These are phyloP conservation scores for Phthorimaea operculella DNA, from an alignment of 1,140 invertebrate species.

Conservation along the genomic window DNA sequence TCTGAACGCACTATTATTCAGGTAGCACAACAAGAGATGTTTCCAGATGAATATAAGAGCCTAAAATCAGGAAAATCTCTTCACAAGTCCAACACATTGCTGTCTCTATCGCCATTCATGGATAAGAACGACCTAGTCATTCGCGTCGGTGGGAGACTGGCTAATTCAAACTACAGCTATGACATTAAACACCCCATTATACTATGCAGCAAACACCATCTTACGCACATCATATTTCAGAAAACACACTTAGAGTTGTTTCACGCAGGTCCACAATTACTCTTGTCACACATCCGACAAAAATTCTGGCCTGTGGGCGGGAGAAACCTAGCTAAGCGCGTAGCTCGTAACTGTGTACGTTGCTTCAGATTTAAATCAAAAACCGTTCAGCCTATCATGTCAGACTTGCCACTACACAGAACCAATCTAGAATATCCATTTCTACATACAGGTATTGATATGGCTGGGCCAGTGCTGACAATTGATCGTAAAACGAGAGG, in stretches of 20 bases:
- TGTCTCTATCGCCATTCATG: conserved; percentile 13
- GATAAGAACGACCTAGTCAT: conserved; percentile 12
- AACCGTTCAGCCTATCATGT: conserved; percentile 18
- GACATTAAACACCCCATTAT: conserved; percentile 16
- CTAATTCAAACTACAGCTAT: conserved; percentile 16
- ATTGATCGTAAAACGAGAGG: conserved; percentile 20
- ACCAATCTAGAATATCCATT: conserved; percentile 19
- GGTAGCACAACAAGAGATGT: conserved; percentile 21
- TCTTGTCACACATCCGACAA: conserved; percentile 17
- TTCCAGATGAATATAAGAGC: conserved; percentile 14
- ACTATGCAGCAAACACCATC: conserved; percentile 16
- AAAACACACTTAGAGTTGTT: conserved; percentile 16
- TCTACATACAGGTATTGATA: conserved; percentile 17
- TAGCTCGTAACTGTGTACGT: conserved; percentile 13
- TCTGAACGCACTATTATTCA: too few relatives aligned
- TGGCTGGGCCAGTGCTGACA: conserved; percentile 18
- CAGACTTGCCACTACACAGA: conserved; percentile 13
- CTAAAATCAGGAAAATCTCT: conserved; percentile 13
- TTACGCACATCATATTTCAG: conserved; percentile 19
- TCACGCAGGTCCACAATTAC: conserved; percentile 19
- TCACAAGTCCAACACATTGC: conserved; percentile 15
- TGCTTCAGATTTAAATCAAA: conserved; percentile 17
- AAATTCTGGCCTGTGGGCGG: conserved; percentile 21
- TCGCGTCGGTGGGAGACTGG: conserved; percentile 18
- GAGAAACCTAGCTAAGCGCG: conserved; percentile 15